phyloP scores from a whole-genome alignment of 2,797 vertebrate genomes.

The Pangasius krempfi region DNA sequence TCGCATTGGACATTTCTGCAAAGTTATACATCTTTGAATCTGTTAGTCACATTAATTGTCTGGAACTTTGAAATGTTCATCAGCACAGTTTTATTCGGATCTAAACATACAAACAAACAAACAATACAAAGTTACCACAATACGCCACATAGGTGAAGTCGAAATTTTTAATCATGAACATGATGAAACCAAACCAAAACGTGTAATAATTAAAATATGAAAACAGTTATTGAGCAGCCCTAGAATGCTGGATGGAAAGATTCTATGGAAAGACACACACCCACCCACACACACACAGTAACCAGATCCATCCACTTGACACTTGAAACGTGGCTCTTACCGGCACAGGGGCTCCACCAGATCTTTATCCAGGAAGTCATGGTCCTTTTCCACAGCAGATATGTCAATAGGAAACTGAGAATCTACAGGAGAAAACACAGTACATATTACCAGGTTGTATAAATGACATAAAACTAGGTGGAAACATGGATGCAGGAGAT shows the following conservation, averaged over 20 bases:
- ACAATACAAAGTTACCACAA: not conserved
- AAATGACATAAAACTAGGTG: not conserved
- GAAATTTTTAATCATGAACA: not conserved
- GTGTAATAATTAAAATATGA: not conserved
- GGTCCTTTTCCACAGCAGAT: slow-evolving; percentile 91
- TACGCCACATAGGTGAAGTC: not conserved
- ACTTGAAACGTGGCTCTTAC: slow-evolving; percentile 70
- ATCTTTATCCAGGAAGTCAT: slow-evolving; percentile 98
- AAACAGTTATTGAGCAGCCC: not conserved
- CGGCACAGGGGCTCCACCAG: slow-evolving; percentile 98
- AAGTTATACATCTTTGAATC: not conserved
- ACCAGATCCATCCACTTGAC: not conserved
- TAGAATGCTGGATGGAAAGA: not conserved
- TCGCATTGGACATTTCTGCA: not conserved
- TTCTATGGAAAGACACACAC: not conserved
- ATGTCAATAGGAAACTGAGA: slow-evolving; percentile 97
- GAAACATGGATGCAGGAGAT: not conserved
- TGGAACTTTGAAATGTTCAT: not conserved
- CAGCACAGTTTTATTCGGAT: not conserved
- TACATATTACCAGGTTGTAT: slow-evolving; percentile 29
- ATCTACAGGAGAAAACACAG: slow-evolving; percentile 74
- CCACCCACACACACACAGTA: not conserved
- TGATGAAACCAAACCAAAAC: not conserved
- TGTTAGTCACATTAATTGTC: not conserved
- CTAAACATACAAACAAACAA: not conserved